A percentile compares a stretch with the other conserved stretches of the same genome.
These are phyloP conservation scores for Eriosoma lanigerum DNA, from an alignment of 1,140 invertebrate species.

Conservation along the genomic window DNA sequence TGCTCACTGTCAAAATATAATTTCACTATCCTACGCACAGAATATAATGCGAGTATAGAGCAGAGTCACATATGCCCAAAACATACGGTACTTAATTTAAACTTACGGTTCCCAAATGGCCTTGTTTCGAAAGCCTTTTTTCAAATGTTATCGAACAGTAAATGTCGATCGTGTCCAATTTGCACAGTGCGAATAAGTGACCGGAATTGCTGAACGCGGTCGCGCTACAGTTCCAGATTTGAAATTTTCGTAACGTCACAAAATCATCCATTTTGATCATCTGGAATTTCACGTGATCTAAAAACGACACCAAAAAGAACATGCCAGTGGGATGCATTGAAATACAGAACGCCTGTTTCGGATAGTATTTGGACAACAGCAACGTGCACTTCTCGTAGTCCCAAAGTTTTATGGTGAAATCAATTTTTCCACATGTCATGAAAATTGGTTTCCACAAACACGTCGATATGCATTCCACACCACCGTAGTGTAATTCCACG, in stretches of 20 bases:
- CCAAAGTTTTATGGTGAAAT: constrained; percentile 84
- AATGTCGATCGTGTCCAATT: constrained; percentile 75
- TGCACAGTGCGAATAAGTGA: constrained; percentile 78
- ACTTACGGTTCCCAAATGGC: constrained; percentile 71
- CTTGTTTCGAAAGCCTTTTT: constrained; percentile 72
- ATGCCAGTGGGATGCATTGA: constrained; percentile 79
- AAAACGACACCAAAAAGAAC: constrained; percentile 85
- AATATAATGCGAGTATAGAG: too few species aligned
- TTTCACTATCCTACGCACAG: too few species aligned
- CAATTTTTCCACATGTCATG: constrained; percentile 76
- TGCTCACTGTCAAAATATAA: too few species aligned
- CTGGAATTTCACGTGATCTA: constrained; percentile 82
- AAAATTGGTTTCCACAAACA: constrained; percentile 87
- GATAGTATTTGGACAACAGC: constrained; percentile 78
- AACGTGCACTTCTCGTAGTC: constrained; percentile 79
- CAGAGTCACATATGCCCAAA: too few species aligned
- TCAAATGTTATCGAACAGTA: constrained; percentile 76
- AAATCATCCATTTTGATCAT: constrained; percentile 85
- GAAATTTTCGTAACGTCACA: constrained; percentile 72
- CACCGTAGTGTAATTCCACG: constrained; percentile 75
- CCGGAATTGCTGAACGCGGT: constrained; percentile 77
- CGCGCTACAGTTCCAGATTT: constrained; percentile 70
- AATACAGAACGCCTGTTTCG: constrained; percentile 76
- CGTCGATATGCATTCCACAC: constrained; percentile 75
- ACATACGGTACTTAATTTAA: too few species aligned